These are phyloP conservation scores for Sarcophaga peregrina DNA, from an alignment of 1,140 invertebrate genomes.

Conservation along the genomic window DNA sequence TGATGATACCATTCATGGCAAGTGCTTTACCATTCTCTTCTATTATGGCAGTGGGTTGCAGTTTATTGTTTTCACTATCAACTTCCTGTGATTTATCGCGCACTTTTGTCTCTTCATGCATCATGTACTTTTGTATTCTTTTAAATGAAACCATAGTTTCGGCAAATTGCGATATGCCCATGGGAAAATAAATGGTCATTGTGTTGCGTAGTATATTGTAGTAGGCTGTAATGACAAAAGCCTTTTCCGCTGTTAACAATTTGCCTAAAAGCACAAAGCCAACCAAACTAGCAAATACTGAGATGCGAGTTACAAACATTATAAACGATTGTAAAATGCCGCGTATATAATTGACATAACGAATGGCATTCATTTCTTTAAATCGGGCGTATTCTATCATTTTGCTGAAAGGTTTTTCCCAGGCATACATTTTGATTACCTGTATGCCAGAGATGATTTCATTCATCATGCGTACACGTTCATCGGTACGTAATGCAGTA, in stretches of 20 bases:
- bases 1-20: conserved; percentile 50
- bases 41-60: conserved; percentile 42
- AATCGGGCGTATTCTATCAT: conserved; percentile 72
- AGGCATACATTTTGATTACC: conserved; percentile 93
- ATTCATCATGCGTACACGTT: conserved; percentile 87
- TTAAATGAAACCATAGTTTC: conserved; percentile 77
- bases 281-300: conserved; percentile 82
- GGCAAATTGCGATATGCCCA: conserved; percentile 75
- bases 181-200: conserved; percentile 80
- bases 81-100: conserved; percentile 58
- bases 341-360: conserved; percentile 76
- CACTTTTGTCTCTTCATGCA: conserved; percentile 73
- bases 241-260: conserved; percentile 72
- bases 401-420: conserved; percentile 82
- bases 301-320: conserved; percentile 79
- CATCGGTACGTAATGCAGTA: conserved; percentile 82
- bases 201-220: conserved; percentile 79
- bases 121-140: conserved; percentile 77
- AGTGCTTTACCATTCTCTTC: conserved; percentile 46
- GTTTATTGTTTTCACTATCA: conserved; percentile 52
- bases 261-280: conserved; percentile 77
- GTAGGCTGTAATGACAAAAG: conserved; percentile 78
- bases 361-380: conserved; percentile 71
- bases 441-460: conserved; percentile 92
- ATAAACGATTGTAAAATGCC: conserved; percentile 80